phyloP scores from a whole-genome alignment of 1,140 invertebrate genomes.

The Zaprionus lachaisei region DNA sequence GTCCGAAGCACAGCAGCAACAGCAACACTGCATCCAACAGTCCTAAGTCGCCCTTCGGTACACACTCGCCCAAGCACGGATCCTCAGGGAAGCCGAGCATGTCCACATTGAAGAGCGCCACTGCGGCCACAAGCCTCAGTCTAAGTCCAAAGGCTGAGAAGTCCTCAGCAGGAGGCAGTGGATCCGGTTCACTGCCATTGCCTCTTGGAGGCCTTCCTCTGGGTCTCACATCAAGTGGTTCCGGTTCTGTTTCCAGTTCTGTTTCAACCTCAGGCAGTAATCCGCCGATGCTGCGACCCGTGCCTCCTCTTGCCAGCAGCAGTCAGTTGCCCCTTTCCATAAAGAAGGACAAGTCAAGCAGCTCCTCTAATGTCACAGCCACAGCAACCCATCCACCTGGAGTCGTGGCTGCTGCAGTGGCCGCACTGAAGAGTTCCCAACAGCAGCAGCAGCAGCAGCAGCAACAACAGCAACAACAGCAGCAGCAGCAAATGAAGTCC shows the following conservation, averaged over 20 bases:
- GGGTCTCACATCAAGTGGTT: background rate
- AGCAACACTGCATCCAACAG: slow-evolving; percentile 85
- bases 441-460: slow-evolving; percentile 56
- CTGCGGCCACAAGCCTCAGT: slow-evolving; percentile 74
- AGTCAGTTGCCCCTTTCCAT: slow-evolving; percentile 27
- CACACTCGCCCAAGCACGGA: slow-evolving; percentile 90
- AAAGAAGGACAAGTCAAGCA: slow-evolving; percentile 37
- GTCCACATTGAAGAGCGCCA: slow-evolving; percentile 92
- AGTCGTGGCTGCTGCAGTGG: slow-evolving; percentile 56
- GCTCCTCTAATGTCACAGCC: slow-evolving; percentile 14
- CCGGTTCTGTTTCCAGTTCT: background rate
- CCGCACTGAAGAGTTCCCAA: slow-evolving; percentile 60
- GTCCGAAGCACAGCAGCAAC: slow-evolving; percentile 87
- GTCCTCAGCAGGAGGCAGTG: slow-evolving; percentile 46
- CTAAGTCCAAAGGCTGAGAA: slow-evolving; percentile 84
- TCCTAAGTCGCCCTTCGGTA: slow-evolving; percentile 87
- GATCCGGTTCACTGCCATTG: slow-evolving; percentile 1
- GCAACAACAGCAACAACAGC: slow-evolving; percentile 51
- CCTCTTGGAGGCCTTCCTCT: background rate
- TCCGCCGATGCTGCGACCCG: slow-evolving; percentile 55
- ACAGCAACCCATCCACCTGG: slow-evolving; percentile 29
- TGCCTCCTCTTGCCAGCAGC: slow-evolving; percentile 55
- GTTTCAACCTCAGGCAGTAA: background rate
- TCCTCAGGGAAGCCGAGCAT: slow-evolving; percentile 94
- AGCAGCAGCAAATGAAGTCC: slow-evolving; percentile 50